Evolutionary conservation across 2,888 invertebrate genomes (phyloP), one percentile per base, ranked within the genome.

Genomic region (Apantesis nais): DNA sequence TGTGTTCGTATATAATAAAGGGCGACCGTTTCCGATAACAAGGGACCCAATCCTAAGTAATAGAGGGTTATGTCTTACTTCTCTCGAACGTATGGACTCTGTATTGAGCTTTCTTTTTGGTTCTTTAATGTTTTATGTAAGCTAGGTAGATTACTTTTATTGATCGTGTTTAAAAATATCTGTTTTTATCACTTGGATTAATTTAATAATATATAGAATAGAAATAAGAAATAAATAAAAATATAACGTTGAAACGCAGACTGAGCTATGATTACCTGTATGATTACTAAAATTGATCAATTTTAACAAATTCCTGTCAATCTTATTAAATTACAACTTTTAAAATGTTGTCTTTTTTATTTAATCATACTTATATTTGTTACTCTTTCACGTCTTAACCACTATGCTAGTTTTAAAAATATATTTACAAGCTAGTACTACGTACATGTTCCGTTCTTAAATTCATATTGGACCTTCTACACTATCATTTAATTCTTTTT

Each of bases 11-110:
- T 74, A 74, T 78, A 75, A 79, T 73, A 75, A 80, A 80, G 65
- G 68, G 64, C 12, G 70, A 64, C 62, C 44, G 61, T 48, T 68
- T 29, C 67, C 74, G 77, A 77, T 81, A 81, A 80, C 81, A 80
- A 82, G 81, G 68, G 70, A 74, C 77, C 74, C 74, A 63, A 77
- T 82, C 73, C 65, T 75, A 80, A 75, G 81, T 73, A 70, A 75
- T 63, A 69, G 71, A 69, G 22, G 25, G 66, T 52, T 64, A 78
- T 74, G 75, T 75, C 73, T 70, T 72, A 66, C 34, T 73, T 77
- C 63, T 74, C 73, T 73, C 62, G 71, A 66, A 48, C 37, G 62
- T 64, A 74, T 69, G 70, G 72, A 73, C 11, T 76, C 63, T 63
- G 22, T 73, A 63, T 76, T 62, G 29, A 31, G 41, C 61, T 63